Evolutionary conservation across 2,113 vertebrate genomes (phyloP).

Genomic region (Chamaea fasciata): DNA sequence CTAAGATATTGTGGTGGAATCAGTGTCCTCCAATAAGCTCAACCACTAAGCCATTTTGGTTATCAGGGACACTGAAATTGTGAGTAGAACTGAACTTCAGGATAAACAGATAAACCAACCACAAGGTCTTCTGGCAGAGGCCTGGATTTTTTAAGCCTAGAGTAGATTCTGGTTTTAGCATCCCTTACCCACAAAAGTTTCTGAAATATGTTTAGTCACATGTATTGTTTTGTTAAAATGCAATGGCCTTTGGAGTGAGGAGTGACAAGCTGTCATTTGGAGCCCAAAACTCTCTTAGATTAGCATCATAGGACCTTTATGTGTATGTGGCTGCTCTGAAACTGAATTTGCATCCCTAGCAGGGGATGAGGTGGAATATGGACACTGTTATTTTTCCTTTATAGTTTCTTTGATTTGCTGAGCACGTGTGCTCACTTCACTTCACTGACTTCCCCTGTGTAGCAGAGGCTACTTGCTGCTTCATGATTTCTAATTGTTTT

Average conservation of each 20-base stretch:
- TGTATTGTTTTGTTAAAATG: neutral
- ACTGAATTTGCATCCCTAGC: neutral
- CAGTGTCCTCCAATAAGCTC: neutral
- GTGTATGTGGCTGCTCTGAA: neutral
- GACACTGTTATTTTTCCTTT: neutral
- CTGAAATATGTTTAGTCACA: neutral
- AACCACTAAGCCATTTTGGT: neutral
- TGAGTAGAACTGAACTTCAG: neutral
- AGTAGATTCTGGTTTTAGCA: neutral
- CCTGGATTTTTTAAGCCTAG: neutral
- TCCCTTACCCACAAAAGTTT: neutral
- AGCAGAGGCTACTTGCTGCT: neutral
- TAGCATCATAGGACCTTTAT: neutral
- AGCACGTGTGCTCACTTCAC: neutral
- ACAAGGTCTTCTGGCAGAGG: neutral
- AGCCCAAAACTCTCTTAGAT: neutral
- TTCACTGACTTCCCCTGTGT: neutral
- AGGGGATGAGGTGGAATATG: neutral
- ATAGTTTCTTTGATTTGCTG: neutral
- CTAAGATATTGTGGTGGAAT: neutral
- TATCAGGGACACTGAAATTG: neutral
- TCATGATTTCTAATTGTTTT: conserved; percentile 16
- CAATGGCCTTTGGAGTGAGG: neutral
- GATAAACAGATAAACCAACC: neutral
- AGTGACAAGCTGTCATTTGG: neutral